A percentile compares a stretch with the other conserved stretches of the same genome.
phyloP scores from a whole-genome alignment of 2,888 invertebrate genomes.

The Rotaria macrura region DNA sequence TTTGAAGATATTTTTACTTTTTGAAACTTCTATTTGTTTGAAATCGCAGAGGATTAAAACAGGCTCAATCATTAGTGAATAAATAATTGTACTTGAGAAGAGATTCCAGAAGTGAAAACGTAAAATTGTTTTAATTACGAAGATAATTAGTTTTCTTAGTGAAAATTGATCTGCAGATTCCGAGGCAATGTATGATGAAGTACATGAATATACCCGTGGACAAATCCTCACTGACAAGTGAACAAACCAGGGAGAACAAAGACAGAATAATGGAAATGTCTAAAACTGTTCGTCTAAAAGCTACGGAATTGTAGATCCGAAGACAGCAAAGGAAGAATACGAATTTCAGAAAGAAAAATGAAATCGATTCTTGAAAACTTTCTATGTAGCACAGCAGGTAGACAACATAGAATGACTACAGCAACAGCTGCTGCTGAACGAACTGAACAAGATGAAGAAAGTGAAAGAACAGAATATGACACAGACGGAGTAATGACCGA shows the following conservation, averaged over 20 bases:
- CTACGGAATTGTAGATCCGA: neutral
- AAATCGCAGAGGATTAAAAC: no score
- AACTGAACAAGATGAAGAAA: neutral
- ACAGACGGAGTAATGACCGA: neutral
- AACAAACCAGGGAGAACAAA: neutral
- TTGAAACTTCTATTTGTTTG: no score
- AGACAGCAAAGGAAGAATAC: neutral
- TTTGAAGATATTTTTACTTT: no score
- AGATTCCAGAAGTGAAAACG: no score
- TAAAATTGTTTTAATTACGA: no score
- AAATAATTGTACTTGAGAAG: no score
- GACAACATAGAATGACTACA: neutral
- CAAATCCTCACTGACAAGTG: no score
- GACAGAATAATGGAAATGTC: neutral
- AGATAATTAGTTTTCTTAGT: no score
- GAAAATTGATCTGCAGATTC: no score
- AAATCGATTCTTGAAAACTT: neutral
- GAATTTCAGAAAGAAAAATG: neutral
- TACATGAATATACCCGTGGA: no score
- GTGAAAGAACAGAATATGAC: neutral
- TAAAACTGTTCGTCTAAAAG: neutral
- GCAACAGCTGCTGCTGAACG: neutral
- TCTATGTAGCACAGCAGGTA: neutral
- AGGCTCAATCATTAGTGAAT: no score
- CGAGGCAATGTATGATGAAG: no score